Percentiles rank a stretch among this genome's conserved stretches.
These are phyloP conservation scores for Himalopsyche kuldschensis DNA, from an alignment of 2,888 invertebrate species.

Conservation along the genomic window DNA sequence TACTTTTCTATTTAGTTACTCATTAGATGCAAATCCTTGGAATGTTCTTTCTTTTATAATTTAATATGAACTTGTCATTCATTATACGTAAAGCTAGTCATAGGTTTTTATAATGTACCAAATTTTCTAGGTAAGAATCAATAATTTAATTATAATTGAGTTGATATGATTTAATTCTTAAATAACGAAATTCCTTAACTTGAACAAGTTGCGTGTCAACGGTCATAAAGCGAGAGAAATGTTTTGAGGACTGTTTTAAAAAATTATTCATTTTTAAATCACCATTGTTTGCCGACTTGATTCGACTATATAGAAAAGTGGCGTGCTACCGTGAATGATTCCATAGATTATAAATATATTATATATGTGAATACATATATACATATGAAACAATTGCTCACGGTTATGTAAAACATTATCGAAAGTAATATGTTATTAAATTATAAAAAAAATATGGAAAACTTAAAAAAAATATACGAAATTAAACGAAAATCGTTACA, in stretches of 20 bases:
- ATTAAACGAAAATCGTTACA: conserved; percentile 59
- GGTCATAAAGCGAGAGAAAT: not conserved
- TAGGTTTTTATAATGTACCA: no score
- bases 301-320: conserved; percentile 12
- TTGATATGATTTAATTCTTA: no score
- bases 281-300: not conserved
- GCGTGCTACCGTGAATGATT: not conserved
- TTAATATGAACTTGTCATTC: no score
- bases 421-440: conserved; percentile 39
- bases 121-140: no score
- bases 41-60: no score
- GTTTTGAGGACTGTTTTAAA: not conserved
- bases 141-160: no score
- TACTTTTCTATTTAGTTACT: not conserved
- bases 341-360: conserved; percentile 17
- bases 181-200: no score
- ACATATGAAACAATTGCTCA: conserved; percentile 36
- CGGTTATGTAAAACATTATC: conserved; percentile 38
- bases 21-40: no score
- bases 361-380: conserved; percentile 24
- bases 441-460: conserved; percentile 33
- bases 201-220: not conserved
- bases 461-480: conserved; percentile 57
- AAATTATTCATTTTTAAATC: not conserved
- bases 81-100: no score